Evolutionary conservation across 1,140 invertebrate genomes (phyloP).

Genomic region (Himalopsyche phryganea): DNA sequence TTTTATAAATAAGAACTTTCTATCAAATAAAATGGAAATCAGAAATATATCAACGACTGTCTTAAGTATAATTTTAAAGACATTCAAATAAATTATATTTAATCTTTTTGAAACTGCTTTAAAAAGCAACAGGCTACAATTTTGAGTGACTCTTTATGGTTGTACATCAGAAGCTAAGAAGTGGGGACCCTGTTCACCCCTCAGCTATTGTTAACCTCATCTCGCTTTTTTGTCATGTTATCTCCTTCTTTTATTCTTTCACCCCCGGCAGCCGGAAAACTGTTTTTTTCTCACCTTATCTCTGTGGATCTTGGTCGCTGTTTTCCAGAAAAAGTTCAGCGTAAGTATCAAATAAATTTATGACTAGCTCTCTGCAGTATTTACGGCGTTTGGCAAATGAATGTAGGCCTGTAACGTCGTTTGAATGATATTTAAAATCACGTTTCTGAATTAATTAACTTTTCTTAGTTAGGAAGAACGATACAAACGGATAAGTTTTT

Average conservation of each 20-base stretch:
- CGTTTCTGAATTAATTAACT: neutral
- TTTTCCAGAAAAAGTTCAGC: constrained; percentile 12
- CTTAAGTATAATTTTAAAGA: too few species aligned
- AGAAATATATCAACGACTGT: too few species aligned
- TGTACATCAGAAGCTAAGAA: neutral
- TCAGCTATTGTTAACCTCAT: neutral
- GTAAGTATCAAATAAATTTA: constrained; percentile 31
- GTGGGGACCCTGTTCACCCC: neutral
- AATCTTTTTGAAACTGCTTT: neutral
- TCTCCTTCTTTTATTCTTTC: constrained; percentile 2
- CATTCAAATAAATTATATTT: neutral
- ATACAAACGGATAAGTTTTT: too few species aligned
- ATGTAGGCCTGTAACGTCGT: neutral
- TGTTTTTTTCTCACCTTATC: constrained; percentile 30
- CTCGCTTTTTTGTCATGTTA: neutral
- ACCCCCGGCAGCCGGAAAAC: constrained; percentile 21
- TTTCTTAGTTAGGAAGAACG: neutral
- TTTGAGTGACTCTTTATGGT: constrained; percentile 8
- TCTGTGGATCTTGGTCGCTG: constrained; percentile 16
- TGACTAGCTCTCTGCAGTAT: constrained; percentile 19
- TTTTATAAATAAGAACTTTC: too few species aligned
- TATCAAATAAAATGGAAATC: too few species aligned
- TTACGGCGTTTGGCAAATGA: constrained; percentile 28
- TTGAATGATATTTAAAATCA: constrained; percentile 19
- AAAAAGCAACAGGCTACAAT: constrained; percentile 1